These are phyloP conservation scores for Microcebus tavaratra DNA, from an alignment of 2,113 vertebrate species.

Conservation along the genomic window DNA sequence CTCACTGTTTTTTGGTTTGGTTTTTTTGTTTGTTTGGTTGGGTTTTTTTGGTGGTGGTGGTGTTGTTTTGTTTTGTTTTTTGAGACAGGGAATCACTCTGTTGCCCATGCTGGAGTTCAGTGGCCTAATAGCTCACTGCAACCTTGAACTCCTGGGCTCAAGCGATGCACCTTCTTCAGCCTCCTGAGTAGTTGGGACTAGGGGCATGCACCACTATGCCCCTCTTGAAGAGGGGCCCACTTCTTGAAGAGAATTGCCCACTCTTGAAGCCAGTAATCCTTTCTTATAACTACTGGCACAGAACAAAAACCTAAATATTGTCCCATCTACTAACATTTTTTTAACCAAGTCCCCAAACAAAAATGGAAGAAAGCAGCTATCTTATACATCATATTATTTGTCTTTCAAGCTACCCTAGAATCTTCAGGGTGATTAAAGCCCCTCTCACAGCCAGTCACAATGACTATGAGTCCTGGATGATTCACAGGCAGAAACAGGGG, in stretches of 20 bases:
- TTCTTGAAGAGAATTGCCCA: background rate
- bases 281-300: background rate
- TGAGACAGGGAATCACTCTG: too few species aligned
- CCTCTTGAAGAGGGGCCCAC: too few species aligned
- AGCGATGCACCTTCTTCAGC: too few species aligned
- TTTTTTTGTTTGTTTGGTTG: too few species aligned
- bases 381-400: background rate
- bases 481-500: background rate
- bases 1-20: too few species aligned
- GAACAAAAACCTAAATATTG: slow-evolving; percentile 11
- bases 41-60: too few species aligned
- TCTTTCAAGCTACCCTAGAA: slow-evolving; percentile 69
- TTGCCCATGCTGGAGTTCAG: too few species aligned
- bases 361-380: slow-evolving; percentile 43
- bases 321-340: background rate
- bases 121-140: too few species aligned
- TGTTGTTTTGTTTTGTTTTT: too few species aligned
- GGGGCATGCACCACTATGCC: background rate
- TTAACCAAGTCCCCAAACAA: background rate
- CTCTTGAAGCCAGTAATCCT: background rate
- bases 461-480: background rate
- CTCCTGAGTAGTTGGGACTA: too few species aligned
- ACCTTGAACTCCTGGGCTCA: too few species aligned
- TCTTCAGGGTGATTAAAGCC: slow-evolving; percentile 60
- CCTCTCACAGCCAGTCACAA: slow-evolving; percentile 59